These are phyloP conservation scores for Maconellicoccus hirsutus DNA, from an alignment of 1,140 invertebrate genomes.

Conservation along the genomic window DNA sequence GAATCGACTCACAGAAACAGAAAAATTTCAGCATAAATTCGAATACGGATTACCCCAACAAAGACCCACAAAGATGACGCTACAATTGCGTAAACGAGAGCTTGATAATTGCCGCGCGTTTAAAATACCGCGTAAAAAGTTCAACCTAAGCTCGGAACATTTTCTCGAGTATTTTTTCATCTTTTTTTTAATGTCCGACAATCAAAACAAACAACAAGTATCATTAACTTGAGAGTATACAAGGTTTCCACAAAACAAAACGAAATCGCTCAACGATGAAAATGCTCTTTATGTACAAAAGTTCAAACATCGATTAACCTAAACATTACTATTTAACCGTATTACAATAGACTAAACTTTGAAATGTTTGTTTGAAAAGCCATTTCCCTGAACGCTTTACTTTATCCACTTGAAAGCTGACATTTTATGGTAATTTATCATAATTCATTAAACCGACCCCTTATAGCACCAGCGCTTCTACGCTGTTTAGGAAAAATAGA, in stretches of 20 bases:
- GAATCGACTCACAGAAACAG: too few relatives aligned
- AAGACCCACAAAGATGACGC: too few relatives aligned
- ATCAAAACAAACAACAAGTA: slow-evolving; percentile 15
- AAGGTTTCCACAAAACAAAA: neutral
- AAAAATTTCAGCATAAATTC: too few relatives aligned
- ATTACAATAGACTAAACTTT: slow-evolving; percentile 14
- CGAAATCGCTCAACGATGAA: slow-evolving; percentile 6
- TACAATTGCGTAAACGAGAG: too few relatives aligned
- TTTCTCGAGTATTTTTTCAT: neutral
- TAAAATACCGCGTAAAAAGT: neutral
- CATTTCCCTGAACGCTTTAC: neutral
- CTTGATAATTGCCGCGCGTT: neutral
- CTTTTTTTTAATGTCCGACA: neutral
- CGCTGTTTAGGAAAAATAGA: too few relatives aligned
- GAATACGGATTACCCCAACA: too few relatives aligned
- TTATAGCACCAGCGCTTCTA: neutral
- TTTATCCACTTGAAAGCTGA: slow-evolving; percentile 10
- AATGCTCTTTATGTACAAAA: slow-evolving; percentile 6
- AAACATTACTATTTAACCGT: slow-evolving; percentile 7
- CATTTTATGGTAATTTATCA: neutral
- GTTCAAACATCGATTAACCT: slow-evolving; percentile 19
- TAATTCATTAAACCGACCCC: slow-evolving; percentile 11
- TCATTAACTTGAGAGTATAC: slow-evolving; percentile 15
- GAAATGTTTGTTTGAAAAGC: slow-evolving; percentile 8
- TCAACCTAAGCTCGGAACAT: neutral